Base-by-base conservation (phyloP, 2,113 vertebrate genomes). In the Hyperopisus bebe region DNA sequence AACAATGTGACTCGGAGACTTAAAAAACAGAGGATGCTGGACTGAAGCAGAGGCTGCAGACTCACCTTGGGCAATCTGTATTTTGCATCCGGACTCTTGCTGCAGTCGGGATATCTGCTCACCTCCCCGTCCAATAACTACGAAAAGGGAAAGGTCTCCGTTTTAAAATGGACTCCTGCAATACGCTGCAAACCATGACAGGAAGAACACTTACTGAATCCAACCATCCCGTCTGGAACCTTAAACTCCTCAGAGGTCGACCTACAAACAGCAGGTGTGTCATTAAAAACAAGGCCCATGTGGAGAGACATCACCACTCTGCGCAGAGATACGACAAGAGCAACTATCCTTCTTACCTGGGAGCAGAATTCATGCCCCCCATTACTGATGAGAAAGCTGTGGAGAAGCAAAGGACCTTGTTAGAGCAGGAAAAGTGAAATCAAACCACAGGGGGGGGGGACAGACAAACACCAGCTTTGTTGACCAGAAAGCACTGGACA, bases 141-240 rank as follows among this genome's bases (percentile, higher is more conserved):
- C 0, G 91, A 53, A 90, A 27, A 31, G 47, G 24, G n/a, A 92
- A 90, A 90, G 90, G 0, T 91, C 0, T 90, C 2, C 47, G 87
- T 3, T 91, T 88, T 47, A 83, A 31, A 9, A 92, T 87, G 58
- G 13, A 84, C n/a, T 46, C 10, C 39, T 42, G 9, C 17, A 21
- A 17, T 44, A 74, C 2, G 8, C 3, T 5, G 50, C 15, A 31
- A 87, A 77, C 39, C 5, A 17, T 21, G 44, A 62, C 8, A 88
- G 3, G 5, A 46, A 86, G 9, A 17, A 88, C 92, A 99, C 98
- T 98, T 97, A 99, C 98, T 99, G 94, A 99, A 99, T 95, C 98
- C 98, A 94, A 99, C 98, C 98, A 99, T 99, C 77, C 98, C 98
- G 94, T 99, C 98, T 35, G 98, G 98, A 94, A 99, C 98, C 94